Base-by-base conservation (phyloP, 2,113 vertebrate genomes). In the Peromyscus polionotus region DNA sequence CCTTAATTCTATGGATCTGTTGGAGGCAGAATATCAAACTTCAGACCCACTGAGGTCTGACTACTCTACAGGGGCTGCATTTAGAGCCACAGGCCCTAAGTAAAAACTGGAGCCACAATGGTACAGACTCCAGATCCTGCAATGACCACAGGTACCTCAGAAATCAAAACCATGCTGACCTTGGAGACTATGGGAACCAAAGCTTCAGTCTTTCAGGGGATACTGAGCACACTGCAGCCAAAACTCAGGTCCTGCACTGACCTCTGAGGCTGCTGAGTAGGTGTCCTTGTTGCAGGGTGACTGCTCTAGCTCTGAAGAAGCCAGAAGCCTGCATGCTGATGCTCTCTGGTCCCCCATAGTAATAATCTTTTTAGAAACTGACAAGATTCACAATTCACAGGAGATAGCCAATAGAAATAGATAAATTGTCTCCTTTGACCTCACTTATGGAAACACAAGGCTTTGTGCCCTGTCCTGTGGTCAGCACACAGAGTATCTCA, bases 391-490 rank as follows among this genome's bases (percentile, higher is more conserved):
- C 24, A 68, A 20, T 24, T 70, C 36, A 22, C 67, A 87, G 31
- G 3, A 10, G 20, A 22, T 1, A 31, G 0, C 3, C 2, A 24
- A 33, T 36, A 51, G 9, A 86, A 48, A 65, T 17, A 65, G 39
- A 2, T 19, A 85, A 45, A 4, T 86, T 19, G 16, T 51, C 42
- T 67, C 84, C 10, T 22, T 3, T n/a, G 7, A 81, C 9, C 26
- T 24, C 26, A 28, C 24, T 1, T 28, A 11, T 1, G 3, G 9
- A n/a, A 12, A n/a, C 1, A 4, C 14, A 24, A 24, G 11, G 7
- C 13, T 10, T 70, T 91, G 57, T 31, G 2, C 20, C 51, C 0
- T 7, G 26, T 1, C 8, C 4, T 12, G 2, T 36, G 70, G 12
- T n/a, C 42, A 59, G 28, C 51, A 36, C 1, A 0, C 0, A 22